Evolutionary conservation across 2,113 vertebrate species (phyloP).

Genomic region (Zosterops lateralis): DNA sequence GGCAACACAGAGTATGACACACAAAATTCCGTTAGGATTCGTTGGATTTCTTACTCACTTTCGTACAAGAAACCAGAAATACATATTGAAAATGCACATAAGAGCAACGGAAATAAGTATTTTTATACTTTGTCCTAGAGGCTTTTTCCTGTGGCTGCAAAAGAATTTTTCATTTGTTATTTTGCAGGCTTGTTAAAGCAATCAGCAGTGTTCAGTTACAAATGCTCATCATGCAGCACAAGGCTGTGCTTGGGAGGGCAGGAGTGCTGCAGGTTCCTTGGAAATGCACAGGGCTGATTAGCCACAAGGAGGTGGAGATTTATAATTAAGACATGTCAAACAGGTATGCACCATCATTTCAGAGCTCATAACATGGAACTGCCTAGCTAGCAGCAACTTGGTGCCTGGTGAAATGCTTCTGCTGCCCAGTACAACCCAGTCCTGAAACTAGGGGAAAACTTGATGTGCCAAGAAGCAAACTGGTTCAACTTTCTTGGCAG

Average conservation of each 20-base stretch:
- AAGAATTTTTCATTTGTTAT: constrained; percentile 33
- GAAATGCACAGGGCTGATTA: background rate
- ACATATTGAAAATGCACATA: background rate
- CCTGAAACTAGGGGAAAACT: background rate
- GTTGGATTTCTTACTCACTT: constrained; percentile 1
- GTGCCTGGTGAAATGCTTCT: background rate
- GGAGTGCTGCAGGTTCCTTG: background rate
- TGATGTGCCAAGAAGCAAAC: background rate
- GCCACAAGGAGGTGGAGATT: background rate
- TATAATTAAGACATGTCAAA: constrained; percentile 7
- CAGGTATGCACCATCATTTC: background rate
- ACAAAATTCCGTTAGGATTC: background rate
- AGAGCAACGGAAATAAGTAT: background rate
- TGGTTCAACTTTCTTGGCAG: background rate
- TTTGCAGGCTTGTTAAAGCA: constrained; percentile 52
- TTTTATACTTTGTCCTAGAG: constrained; percentile 11
- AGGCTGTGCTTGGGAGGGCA: background rate
- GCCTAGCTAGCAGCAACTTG: background rate
- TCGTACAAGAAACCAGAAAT: background rate
- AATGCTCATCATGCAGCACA: background rate
- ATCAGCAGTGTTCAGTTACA: background rate
- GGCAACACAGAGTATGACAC: background rate
- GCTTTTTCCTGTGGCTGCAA: background rate
- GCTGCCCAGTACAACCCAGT: background rate
- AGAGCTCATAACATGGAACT: background rate